Conservation (phyloP, 2,888 invertebrate genomes). For the Dioctria linearis region DNA sequence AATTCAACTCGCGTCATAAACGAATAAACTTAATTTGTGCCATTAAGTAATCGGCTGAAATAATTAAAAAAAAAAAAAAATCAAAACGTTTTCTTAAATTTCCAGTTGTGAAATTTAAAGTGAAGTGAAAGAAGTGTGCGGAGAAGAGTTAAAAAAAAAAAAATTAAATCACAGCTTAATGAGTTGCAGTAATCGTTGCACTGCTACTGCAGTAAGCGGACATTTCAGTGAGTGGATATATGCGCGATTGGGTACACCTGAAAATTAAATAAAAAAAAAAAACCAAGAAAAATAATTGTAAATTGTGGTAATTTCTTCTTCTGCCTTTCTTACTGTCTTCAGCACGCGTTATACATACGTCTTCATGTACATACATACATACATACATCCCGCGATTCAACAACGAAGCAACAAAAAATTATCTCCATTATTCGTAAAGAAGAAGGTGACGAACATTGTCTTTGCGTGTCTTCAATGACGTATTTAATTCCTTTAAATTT, state of each 20-base stretch:
- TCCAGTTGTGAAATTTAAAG: slow-evolving; percentile 24
- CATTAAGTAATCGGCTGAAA: slow-evolving; percentile 24
- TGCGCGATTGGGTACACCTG: slow-evolving; percentile 23
- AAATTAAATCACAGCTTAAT: slow-evolving; percentile 27
- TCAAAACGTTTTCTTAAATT: slow-evolving; percentile 1
- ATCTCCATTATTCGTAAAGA: background rate
- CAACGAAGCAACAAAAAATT: too few relatives aligned
- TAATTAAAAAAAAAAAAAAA: slow-evolving; percentile 8
- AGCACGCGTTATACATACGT: slow-evolving; percentile 25
- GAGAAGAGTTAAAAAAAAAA: slow-evolving; percentile 10
- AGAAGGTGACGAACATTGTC: slow-evolving; percentile 29
- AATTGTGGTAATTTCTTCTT: slow-evolving; percentile 29
- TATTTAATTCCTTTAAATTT: slow-evolving; percentile 41
- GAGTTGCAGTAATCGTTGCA: slow-evolving; percentile 4
- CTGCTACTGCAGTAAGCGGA: slow-evolving; percentile 6
- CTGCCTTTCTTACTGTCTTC: slow-evolving; percentile 20
- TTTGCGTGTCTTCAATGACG: slow-evolving; percentile 30
- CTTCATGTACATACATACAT: background rate
- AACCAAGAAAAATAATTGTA: too few relatives aligned
- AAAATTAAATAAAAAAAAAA: slow-evolving; percentile 15
- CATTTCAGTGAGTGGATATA: background rate
- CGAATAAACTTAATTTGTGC: too few relatives aligned
- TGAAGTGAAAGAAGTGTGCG: slow-evolving; percentile 28
- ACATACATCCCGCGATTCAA: background rate
- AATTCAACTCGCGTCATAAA: slow-evolving; percentile 4